phyloP scores from a whole-genome alignment of 2,797 vertebrate species.

The Dicrostonyx torquatus region DNA sequence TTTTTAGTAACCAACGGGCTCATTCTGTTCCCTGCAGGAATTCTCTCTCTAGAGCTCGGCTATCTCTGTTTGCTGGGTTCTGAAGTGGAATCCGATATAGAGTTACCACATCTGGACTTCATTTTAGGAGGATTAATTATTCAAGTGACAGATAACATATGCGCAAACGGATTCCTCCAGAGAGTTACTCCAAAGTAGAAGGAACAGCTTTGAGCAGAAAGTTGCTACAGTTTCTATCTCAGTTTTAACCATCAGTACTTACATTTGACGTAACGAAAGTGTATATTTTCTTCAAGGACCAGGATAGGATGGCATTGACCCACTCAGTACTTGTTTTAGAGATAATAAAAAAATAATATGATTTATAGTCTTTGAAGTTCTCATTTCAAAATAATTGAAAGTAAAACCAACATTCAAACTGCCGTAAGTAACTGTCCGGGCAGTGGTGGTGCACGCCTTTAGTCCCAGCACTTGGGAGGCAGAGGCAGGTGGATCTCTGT shows the following conservation, averaged over 20 bases:
- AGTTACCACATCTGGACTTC: not conserved
- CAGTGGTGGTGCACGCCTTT: not conserved
- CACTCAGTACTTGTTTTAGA: not conserved
- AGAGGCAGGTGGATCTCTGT: not conserved
- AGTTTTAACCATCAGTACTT: not conserved
- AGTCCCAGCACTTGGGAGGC: not conserved
- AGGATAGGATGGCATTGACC: not conserved
- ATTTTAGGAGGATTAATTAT: not conserved
- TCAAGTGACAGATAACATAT: slow-evolving; percentile 7
- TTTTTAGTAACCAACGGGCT: slow-evolving; percentile 76
- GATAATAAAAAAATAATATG: not conserved
- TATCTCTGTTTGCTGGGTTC: slow-evolving; percentile 38
- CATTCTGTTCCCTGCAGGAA: slow-evolving; percentile 75
- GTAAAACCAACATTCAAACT: slow-evolving; percentile 18
- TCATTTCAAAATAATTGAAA: not conserved
- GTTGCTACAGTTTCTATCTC: not conserved
- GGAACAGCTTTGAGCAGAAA: not conserved
- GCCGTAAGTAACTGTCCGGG: not conserved
- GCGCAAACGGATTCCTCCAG: not conserved
- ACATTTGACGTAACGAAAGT: not conserved
- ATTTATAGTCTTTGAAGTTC: not conserved
- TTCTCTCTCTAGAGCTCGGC: slow-evolving; percentile 53
- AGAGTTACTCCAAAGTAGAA: not conserved
- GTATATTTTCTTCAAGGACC: not conserved
- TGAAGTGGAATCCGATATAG: not conserved